Base-by-base conservation (phyloP, 2,113 vertebrate genomes). In the Psettodes erumei region DNA sequence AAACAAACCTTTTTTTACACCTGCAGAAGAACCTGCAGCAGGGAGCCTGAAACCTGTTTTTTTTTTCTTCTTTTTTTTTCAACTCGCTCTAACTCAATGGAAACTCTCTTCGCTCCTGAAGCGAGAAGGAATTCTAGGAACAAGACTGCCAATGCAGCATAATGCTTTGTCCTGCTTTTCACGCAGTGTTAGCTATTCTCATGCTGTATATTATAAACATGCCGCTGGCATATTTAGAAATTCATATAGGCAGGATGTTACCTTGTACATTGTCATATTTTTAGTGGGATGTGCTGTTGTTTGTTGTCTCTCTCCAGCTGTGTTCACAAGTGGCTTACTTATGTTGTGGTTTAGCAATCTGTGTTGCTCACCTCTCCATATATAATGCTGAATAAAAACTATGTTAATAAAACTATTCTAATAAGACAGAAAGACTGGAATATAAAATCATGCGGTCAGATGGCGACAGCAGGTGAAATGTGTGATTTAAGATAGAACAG, bases 91-190 rank as follows among this genome's bases (percentile, higher is more conserved):
- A 59, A 68, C 16, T 45, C 35, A 47, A 53, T 71, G 72, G 54
- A 77, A 77, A 71, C 40, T 67, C 48, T 79, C 63, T 65, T 32
- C 15, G 8, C 70, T 86, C 73, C 79, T 53, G 60, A 43, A 91
- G 75, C 50, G 0, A 40, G 15, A 48, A 84, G 56, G 19, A 76
- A 77, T 74, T 86, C 80, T 35, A 32, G 59, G 62, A 82, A 37
- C 61, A 64, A 73, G 66, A 78, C 59, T 82, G 84, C 83, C 68
- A 47, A 70, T 66, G 66, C 86, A 86, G 90, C 86, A 91, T n/a
- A 79, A 85, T 88, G 77, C 59, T 89, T 81, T 83, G 73, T 87
- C 79, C 77, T 71, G 71, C 50, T 74, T 86, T 81, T 76, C 58
- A 69, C 72, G 71, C 51, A 19, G 23, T 65, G 69, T 3, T 19